A percentile compares a stretch with the other conserved stretches of the same genome.
phyloP scores from a whole-genome alignment of 2,888 invertebrate species.

The Formica aserva region DNA sequence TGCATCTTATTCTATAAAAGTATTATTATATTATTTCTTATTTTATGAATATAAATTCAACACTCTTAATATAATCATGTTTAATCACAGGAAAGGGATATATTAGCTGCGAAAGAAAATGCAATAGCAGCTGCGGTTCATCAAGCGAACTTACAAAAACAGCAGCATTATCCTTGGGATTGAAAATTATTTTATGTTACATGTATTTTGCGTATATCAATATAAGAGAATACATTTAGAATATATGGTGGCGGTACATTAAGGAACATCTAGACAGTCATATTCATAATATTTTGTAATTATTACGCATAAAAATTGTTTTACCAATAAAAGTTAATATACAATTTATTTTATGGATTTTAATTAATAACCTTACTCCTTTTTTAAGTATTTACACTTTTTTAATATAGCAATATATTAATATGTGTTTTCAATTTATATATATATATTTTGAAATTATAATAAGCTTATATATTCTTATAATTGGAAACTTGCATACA shows the following conservation, averaged over 20 bases:
- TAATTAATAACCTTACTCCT: background rate
- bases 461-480: background rate
- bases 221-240: background rate
- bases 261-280: slow-evolving; percentile 19
- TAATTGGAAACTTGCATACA: background rate
- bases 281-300: slow-evolving; percentile 39
- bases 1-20: background rate
- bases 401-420: background rate
- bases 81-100: slow-evolving; percentile 78
- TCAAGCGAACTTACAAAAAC: slow-evolving; percentile 76
- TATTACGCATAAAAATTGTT: slow-evolving; percentile 68
- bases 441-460: background rate
- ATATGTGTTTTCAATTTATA: background rate
- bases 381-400: background rate
- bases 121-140: slow-evolving; percentile 83
- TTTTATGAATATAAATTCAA: background rate
- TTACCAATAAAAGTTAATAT: slow-evolving; percentile 37
- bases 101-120: slow-evolving; percentile 83
- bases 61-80: background rate
- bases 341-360: background rate
- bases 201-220: background rate
- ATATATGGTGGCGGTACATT: slow-evolving; percentile 61
- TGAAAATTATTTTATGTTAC: slow-evolving; percentile 52
- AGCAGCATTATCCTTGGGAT: slow-evolving; percentile 79
- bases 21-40: background rate